Base-by-base conservation (phyloP, 2,113 vertebrate genomes). In the Origma solitaria region DNA sequence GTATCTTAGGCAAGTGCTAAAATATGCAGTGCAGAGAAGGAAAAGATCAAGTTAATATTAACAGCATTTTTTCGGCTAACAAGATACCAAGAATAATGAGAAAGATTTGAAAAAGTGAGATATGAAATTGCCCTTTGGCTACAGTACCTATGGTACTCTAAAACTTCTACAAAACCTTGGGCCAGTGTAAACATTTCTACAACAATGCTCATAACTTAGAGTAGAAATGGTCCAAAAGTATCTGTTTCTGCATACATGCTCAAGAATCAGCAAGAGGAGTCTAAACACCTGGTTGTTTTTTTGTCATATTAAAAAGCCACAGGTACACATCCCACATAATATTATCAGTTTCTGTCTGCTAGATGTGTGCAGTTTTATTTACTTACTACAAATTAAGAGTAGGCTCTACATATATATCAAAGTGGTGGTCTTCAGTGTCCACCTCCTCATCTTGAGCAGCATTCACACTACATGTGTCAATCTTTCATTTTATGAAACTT, bases 401-500 rank as follows among this genome's bases (percentile, higher is more conserved):
- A 79, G 17, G 66, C 13, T 47, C 13, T 21, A 1, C 35, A 13
- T 40, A 2, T 44, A 2, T 44, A 11, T 75, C 17, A 1, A 57
- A 70, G 15, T 53, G 14, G 24, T 66, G 27, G 49, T 87, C 33
- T 90, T 45, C 44, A 45, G 6, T 68, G 53, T 84, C 8, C 8
- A 23, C 8, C 12, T 81, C 7, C 21, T 75, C 21, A 15, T 51
- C 31, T 72, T 0, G 0, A 40, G 13, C 44, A 68, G 5, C 3
- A 3, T 62, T 70, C 38, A 62, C 5, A 5, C 11, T 44, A 7
- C 7, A 18, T 80, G 9, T 76, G 28, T 53, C 10, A 49, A 3
- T 57, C 20, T 57, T 86, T 38, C 15, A 12, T 44, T 77, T 20
- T 20, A 7, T 54, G 40, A 77, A 87, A 50, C 30, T 72, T 53